Percentiles rank a stretch among this genome's conserved stretches.
Conservation (phyloP, 2,797 vertebrate species). For the Eulemur coronatus region DNA sequence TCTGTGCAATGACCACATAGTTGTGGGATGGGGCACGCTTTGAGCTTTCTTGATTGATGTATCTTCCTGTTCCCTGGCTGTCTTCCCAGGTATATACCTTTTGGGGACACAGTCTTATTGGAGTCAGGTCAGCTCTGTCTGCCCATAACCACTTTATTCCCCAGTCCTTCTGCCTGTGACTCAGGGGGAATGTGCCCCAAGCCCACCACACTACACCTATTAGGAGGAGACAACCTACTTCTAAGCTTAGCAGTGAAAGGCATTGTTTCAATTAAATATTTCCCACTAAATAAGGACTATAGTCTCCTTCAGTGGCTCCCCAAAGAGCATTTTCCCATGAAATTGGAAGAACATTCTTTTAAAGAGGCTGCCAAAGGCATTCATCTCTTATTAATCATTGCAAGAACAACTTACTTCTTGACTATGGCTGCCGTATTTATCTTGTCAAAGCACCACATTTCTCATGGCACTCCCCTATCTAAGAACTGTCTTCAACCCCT, state of each 20-base stretch:
- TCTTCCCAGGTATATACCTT: background rate
- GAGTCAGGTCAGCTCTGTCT: background rate
- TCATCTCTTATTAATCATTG: background rate
- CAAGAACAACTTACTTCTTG: background rate
- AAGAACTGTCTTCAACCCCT: background rate
- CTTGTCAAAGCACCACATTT: background rate
- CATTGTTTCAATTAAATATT: conserved; percentile 66
- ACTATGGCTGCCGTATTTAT: background rate
- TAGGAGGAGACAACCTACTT: background rate
- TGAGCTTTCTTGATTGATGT: background rate
- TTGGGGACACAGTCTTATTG: background rate
- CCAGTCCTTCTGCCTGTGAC: background rate
- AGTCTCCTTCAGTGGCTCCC: conserved; percentile 12
- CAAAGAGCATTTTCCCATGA: conserved; percentile 64
- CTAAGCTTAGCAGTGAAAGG: background rate
- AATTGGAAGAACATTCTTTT: conserved; percentile 56
- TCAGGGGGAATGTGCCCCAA: background rate
- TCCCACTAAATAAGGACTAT: conserved; percentile 36
- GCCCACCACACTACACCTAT: background rate
- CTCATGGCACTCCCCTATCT: background rate
- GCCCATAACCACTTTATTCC: background rate
- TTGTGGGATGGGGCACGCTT: background rate
- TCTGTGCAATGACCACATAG: background rate
- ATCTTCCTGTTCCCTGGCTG: background rate
- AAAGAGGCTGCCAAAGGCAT: background rate